Base-by-base conservation (phyloP, 2,113 vertebrate species). In the Gallinago paraguaiae region DNA sequence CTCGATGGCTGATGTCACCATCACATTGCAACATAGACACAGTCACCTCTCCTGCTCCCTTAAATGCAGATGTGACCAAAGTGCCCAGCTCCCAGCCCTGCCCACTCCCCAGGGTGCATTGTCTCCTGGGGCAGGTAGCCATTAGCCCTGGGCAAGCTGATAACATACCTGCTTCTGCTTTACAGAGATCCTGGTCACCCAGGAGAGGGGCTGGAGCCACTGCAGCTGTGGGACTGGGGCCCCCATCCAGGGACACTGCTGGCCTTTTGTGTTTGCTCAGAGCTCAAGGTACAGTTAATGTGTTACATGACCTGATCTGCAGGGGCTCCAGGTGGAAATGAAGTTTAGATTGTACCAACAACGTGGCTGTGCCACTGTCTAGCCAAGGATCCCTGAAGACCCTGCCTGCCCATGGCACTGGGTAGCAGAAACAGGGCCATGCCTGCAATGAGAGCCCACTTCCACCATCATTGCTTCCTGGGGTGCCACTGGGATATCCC, bases 11-110 rank as follows among this genome's bases (percentile, higher is more conserved):
- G 27, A 4, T 22, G 16, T 9, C 59, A 33, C 67, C 60, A 10
- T 7, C 39, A 31, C 24, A 20, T 0, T 0, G 5, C 8, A 24
- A 11, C 3, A 2, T 24, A 27, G 7, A 25, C 45, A 2, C 7
- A 4, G 6, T 5, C 48, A 10, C 48, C 20, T 33, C 54, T 39
- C 54, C 33, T 25, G 37, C 41, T 67, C 41, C 59, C 28, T 15
- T 5, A 25, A 4, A 1, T 5, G 1, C 3, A n/a, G 20, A 15
- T 8, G 16, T 15, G 15, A 5, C 13, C 7, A 4, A 20, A n/a
- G n/a, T n/a, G 22, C 57, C 57, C 57, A 35, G n/a, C n/a, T 24
- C n/a, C 33, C n/a, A 60, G n/a, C 13, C 22, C 33, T 12, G 39
- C 39, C 39, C 39, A 39, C 39, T 39, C 39, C 39, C 39, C 39